Evolutionary conservation across 1,140 invertebrate genomes (phyloP), one percentile per base, ranked within the genome.

Genomic region (Drosophila melanica): DNA sequence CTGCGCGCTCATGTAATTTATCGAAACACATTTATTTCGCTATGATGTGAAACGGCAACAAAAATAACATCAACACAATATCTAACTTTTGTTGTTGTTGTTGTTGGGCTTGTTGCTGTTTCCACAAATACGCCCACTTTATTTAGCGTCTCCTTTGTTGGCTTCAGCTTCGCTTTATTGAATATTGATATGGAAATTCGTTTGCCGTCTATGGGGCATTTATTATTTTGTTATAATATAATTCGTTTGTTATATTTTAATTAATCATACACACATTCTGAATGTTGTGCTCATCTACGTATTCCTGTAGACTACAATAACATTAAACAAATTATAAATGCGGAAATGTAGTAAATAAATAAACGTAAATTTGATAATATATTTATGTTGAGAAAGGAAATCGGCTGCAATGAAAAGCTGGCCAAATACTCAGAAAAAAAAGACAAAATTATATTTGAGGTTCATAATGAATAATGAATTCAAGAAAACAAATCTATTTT

Each of bases 11-110:
- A 59, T 77, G 76, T 87, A 87, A 87, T 87, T 87, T 87, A 87
- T 87, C 77, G 84, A 87, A 87, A 82, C 79, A 87, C 84, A 87
- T 89, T 89, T 86, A 76, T 77, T 87, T 87, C 65, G 64, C 84
- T 74, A 79, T 89, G 82, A 79, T 89, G 84, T 72, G 75, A 78
- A 67, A 72, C 66, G 10, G 71, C 68, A 45, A 42, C 41, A 69
- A 37, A 53, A 44, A 50, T 20, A 42, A 55, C 42, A 39, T 30
- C 51, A 66, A 50, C 44, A 65, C 30, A 51, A 18, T 4, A 11
- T 11, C 42, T 48, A 37, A 37, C 44, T 39, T 33, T 50, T 37
- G 11, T 23, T 16, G 41, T 35, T 50, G 47, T 35, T 16, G 41
- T 35, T 50, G 47, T 35, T 51, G 45, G 2, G 2, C 3, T 51